Evolutionary conservation across 53 echinoderm and acorn worm genomes (phyloP).

Genomic region (Temnopleurus reevesii): DNA sequence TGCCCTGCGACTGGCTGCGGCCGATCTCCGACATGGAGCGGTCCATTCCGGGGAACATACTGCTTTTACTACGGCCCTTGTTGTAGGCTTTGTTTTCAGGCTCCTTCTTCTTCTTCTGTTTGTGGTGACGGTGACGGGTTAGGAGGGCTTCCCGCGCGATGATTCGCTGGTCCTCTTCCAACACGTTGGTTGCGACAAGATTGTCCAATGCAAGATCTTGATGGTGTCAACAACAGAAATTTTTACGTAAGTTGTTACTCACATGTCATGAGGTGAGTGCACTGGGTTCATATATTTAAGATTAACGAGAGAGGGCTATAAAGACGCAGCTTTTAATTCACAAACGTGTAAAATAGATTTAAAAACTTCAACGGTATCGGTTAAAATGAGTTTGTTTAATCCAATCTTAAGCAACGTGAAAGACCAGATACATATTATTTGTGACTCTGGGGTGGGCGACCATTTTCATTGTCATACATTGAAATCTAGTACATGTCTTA

Average conservation of each 20-base stretch:
- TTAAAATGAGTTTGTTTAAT: too few species aligned
- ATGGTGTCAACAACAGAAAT: too few species aligned
- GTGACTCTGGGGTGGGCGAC: too few species aligned
- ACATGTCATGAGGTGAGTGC: background rate
- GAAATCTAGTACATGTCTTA: too few species aligned
- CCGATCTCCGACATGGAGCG: conserved; percentile 68
- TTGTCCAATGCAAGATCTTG: conserved; percentile 82
- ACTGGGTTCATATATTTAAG: too few species aligned
- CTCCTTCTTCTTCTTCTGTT: conserved; percentile 70
- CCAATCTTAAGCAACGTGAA: too few species aligned
- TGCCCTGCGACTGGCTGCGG: conserved; percentile 75
- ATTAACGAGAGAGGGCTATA: too few species aligned
- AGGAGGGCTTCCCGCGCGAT: conserved; percentile 79
- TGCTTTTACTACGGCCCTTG: conserved; percentile 74
- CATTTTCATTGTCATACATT: too few species aligned
- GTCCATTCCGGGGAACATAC: conserved; percentile 78
- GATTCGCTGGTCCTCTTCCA: conserved; percentile 70
- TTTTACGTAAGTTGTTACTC: background rate
- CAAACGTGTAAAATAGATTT: too few species aligned
- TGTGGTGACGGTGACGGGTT: conserved; percentile 81
- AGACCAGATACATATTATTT: too few species aligned
- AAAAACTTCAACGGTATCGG: too few species aligned
- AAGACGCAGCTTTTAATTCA: too few species aligned
- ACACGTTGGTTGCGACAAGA: conserved; percentile 69
- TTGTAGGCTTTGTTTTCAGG: conserved; percentile 66